Conservation (phyloP, 2,113 vertebrate genomes). For the Tupaia tana region DNA sequence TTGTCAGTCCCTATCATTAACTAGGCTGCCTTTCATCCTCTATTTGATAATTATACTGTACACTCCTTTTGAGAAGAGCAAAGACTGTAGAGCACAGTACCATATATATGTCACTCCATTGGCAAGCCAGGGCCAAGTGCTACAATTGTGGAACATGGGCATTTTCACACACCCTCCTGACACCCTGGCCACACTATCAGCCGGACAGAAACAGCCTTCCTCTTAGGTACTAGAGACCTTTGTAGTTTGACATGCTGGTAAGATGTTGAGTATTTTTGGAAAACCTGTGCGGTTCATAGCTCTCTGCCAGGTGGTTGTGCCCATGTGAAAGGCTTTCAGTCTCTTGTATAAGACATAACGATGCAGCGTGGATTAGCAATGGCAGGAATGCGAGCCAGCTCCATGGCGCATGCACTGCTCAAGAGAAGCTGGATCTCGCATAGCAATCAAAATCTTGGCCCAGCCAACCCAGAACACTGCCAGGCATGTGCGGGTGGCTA, state of each 20-base stretch:
- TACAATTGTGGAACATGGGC: rapidly evolving
- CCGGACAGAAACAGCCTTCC: not conserved
- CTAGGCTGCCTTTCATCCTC: not conserved
- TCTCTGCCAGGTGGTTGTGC: not conserved
- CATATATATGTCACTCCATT: not conserved
- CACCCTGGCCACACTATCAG: not conserved
- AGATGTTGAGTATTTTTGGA: not conserved
- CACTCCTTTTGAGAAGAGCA: not conserved
- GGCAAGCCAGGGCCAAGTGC: not conserved
- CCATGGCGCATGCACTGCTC: too few relatives aligned
- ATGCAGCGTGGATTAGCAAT: not conserved
- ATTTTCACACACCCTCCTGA: not conserved
- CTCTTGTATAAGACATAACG: not conserved
- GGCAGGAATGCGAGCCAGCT: too few relatives aligned
- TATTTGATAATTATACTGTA: not conserved
- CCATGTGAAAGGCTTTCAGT: not conserved
- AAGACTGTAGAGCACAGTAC: not conserved
- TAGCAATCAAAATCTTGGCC: too few relatives aligned
- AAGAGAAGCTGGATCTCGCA: too few relatives aligned
- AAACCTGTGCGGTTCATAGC: too few relatives aligned
- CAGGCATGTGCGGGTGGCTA: too few relatives aligned
- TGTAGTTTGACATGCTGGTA: not conserved
- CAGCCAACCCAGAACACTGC: too few relatives aligned
- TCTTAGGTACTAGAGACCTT: not conserved
- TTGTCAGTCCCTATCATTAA: not conserved